Conservation (phyloP, 2,113 vertebrate species). For the Barnardius zonarius region DNA sequence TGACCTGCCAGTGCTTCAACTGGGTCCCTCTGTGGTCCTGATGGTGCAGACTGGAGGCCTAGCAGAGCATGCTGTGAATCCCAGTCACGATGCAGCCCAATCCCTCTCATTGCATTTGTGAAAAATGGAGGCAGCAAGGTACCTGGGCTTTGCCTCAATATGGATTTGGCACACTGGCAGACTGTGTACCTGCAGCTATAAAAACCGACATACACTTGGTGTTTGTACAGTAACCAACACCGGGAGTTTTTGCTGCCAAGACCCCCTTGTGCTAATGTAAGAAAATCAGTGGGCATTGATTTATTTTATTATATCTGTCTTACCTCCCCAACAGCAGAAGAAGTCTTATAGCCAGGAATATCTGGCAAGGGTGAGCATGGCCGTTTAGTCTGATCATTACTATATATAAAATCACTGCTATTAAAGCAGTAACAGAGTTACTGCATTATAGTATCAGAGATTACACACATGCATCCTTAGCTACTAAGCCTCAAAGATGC, state of each 20-base stretch:
- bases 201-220: background rate
- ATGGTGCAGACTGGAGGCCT: background rate
- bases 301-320: background rate
- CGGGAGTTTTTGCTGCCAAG: background rate
- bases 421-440: background rate
- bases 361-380: background rate
- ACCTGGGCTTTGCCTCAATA: background rate
- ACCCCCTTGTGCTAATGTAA: background rate
- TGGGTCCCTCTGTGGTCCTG: background rate
- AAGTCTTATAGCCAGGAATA: background rate
- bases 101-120: background rate
- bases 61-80: background rate
- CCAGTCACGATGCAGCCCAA: background rate
- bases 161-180: background rate
- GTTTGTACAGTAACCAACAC: background rate
- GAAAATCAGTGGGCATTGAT: background rate
- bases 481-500: background rate
- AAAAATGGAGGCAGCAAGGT: background rate
- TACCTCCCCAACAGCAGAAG: background rate
- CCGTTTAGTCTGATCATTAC: background rate
- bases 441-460: background rate
- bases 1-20: background rate
- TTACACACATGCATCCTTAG: background rate
- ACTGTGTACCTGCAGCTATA: background rate
- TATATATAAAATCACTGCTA: background rate